Evolutionary conservation across 2,888 invertebrate genomes (phyloP), one percentile per base, ranked within the genome.

Genomic region (Cataglyphis cursor): DNA sequence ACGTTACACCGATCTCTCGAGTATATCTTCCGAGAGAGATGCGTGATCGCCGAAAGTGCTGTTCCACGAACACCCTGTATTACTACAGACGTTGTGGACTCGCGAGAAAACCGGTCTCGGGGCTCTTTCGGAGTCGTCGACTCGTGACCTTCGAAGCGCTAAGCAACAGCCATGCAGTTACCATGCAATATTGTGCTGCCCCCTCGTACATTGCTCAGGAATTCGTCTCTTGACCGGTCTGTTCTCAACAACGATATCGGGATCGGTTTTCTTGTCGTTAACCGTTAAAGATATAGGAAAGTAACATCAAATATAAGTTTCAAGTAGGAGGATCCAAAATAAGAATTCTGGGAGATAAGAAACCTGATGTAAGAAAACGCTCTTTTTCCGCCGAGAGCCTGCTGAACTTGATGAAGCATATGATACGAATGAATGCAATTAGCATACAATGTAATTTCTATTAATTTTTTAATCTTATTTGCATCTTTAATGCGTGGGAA

Each of bases 131-230:
- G 91, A 93, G 93, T 93, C 93, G 93, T 91, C 94, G 93, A 94
- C 93, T 94, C 93, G 93, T 94, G 94, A 94, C 94, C 94, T 94
- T 94, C 94, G 93, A 92, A 91, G 92, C 91, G 90, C 86, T 87
- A 87, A 88, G 89, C 87, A 87, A 89, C 87, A 81, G 72, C 91
- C 88, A 90, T 90, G 90, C 91, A 84, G 90, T 91, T 92, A 89
- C 91, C 86, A 89, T 85, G 89, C 89, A 86, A 89, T 85, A 90
- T 90, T 80, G 87, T 87, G 89, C 88, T 90, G 89, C 88, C 87
- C 87, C 87, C 87, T 89, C 78, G 72, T 75, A 90, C 86, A 70
- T 82, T 68, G 66, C 59, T 82, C 74, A 81, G 85, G 74, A 82
- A 76, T 62, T 57, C 61, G 73, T 73, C 83, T 81, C 72, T 51